Base-by-base conservation (phyloP, 2,797 vertebrate genomes). In the Lates japonicus region DNA sequence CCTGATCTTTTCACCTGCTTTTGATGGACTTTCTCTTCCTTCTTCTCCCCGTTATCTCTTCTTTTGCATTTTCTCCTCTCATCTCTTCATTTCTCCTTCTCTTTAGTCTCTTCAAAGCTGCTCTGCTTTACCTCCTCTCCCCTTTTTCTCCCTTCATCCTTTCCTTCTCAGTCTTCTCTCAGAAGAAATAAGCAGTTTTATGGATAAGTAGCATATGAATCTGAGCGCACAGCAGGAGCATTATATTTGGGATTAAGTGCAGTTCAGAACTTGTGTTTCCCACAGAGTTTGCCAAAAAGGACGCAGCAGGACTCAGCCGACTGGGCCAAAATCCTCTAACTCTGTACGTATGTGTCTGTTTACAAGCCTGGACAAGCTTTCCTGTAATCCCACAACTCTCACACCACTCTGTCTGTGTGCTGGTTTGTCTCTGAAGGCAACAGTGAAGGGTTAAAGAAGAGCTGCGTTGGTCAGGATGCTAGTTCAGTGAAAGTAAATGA, bases 231-330 rank as follows among this genome's bases (percentile, higher is more conserved):
- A 77, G 49, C 33, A 31, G 55, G 71, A 35, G 58, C 71, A n/a
- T 42, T 31, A 66, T 57, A 57, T 66, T 54, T 62, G 35, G 46
- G 46, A 70, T 78, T 59, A 65, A 39, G 41, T 74, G 70, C 55
- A 49, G 31, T 60, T 46, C 14, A 29, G 0, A 51, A 39, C 14
- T 29, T 29, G 25, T 39, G 29, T 49, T 44, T 25, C 41, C 51
- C 13, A 10, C 22, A 58, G 51, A 44, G 10, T 65, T 51, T 35
- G 16, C 2, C 33, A 31, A 1, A 48, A 33, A 42, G 8, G 25
- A 29, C 25, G 25, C 25, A 29, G 51, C 52, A 29, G 60, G 48
- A 61, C 46, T 16, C 52, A 20, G 44, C 3, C 14, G n/a, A 49
- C 7, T 1, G 6, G 22, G 19, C 25, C 52, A 60, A 17, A 69